Percentiles rank a stretch among this genome's conserved stretches.
phyloP scores from a whole-genome alignment of 2,113 vertebrate genomes.

The Petrocephalus zakoni region DNA sequence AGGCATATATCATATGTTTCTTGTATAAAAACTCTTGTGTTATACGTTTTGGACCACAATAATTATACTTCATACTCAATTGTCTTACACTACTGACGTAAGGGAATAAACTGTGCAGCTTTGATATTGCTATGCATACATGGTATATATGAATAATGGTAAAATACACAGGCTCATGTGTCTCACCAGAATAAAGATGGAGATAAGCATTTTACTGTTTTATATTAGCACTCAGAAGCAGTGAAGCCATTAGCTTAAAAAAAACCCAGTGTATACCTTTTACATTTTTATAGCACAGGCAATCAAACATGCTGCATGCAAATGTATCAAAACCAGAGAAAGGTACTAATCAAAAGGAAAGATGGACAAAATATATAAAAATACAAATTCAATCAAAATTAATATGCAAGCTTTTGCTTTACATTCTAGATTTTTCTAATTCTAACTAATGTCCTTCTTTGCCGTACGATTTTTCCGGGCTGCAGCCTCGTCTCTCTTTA shows the following conservation, averaged over 20 bases:
- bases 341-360: conserved; percentile 42
- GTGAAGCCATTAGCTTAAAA: conserved; percentile 28
- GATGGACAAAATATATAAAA: conserved; percentile 8
- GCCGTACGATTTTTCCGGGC: conserved; percentile 49
- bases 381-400: background rate
- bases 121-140: background rate
- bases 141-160: background rate
- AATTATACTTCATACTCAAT: background rate
- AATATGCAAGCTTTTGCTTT: conserved; percentile 30
- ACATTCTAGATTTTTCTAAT: conserved; percentile 29
- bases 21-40: no score
- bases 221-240: conserved; percentile 19
- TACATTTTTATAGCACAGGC: conserved; percentile 9
- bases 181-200: conserved; percentile 1
- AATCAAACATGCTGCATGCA: conserved; percentile 8
- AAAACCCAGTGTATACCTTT: conserved; percentile 31
- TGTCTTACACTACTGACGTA: background rate
- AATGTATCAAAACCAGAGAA: conserved; percentile 30
- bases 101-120: background rate
- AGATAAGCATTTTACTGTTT: conserved; percentile 22
- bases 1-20: background rate
- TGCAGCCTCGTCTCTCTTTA: conserved; percentile 37
- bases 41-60: background rate
- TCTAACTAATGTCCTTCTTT: conserved; percentile 42
- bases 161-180: background rate